Conservation (phyloP, 2,113 vertebrate species). For the Oncorhynchus tshawytscha region DNA sequence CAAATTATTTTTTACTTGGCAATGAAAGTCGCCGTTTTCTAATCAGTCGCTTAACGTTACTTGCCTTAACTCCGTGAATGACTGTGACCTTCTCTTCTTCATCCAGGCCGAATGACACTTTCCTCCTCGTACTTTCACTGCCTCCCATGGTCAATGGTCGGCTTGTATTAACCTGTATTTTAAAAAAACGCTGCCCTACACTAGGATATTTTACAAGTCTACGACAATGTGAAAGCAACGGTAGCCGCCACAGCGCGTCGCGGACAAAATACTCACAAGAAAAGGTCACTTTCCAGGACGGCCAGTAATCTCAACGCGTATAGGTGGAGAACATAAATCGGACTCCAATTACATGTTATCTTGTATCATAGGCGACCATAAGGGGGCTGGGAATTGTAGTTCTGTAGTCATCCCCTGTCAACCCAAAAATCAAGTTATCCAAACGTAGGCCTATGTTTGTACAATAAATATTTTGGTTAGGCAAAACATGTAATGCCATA, state of each 20-base stretch:
- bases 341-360: slow-evolving; percentile 37
- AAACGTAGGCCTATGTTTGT: too few relatives aligned
- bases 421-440: neutral
- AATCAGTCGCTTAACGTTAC: neutral
- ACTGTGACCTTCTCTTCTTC: slow-evolving; percentile 88
- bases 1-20: neutral
- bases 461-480: too few relatives aligned
- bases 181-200: neutral
- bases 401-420: neutral
- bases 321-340: slow-evolving; percentile 49
- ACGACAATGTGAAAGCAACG: slow-evolving; percentile 10
- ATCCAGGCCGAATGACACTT: slow-evolving; percentile 86
- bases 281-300: slow-evolving; percentile 60
- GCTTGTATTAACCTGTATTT: neutral
- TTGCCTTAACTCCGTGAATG: slow-evolving; percentile 91
- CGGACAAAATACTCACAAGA: slow-evolving; percentile 40
- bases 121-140: slow-evolving; percentile 77
- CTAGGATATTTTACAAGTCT: neutral
- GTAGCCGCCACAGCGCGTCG: slow-evolving; percentile 27
- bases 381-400: slow-evolving; percentile 65
- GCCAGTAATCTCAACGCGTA: slow-evolving; percentile 50
- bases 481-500: too few relatives aligned
- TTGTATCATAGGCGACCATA: neutral
- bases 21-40: neutral
- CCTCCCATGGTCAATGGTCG: slow-evolving; percentile 74